phyloP scores from a whole-genome alignment of 2,888 invertebrate genomes.

The Acrobasis repandana region DNA sequence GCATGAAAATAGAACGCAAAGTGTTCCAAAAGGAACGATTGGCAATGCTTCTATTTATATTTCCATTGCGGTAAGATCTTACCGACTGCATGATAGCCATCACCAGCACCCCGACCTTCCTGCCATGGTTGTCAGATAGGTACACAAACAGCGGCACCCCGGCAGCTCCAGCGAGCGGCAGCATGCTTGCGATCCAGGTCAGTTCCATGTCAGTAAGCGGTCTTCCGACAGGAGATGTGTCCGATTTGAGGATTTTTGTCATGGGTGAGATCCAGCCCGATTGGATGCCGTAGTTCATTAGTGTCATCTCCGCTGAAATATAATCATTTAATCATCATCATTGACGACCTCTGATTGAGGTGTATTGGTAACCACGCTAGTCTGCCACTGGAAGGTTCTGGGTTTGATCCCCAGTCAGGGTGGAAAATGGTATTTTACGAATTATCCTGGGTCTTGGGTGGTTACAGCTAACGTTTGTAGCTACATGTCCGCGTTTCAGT shows the following conservation, averaged over 20 bases:
- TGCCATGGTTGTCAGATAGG: constrained; percentile 63
- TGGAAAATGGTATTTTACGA: too few relatives aligned
- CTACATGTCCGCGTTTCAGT: too few relatives aligned
- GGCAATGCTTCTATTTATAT: too few relatives aligned
- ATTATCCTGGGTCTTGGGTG: too few relatives aligned
- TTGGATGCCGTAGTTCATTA: constrained; percentile 67
- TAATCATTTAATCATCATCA: constrained; percentile 42
- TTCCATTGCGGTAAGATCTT: too few relatives aligned
- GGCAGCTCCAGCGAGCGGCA: constrained; percentile 55
- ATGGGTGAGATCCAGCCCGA: constrained; percentile 75
- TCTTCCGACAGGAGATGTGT: constrained; percentile 52
- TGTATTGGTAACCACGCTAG: too few relatives aligned
- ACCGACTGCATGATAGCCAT: constrained; percentile 72
- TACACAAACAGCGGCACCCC: constrained; percentile 66
- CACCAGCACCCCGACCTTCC: constrained; percentile 65
- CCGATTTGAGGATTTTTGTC: constrained; percentile 58
- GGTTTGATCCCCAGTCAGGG: too few relatives aligned
- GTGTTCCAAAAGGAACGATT: too few relatives aligned
- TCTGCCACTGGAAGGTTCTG: too few relatives aligned
- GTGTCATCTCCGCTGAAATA: constrained; percentile 59
- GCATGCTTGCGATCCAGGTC: constrained; percentile 70
- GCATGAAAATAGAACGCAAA: too few relatives aligned
- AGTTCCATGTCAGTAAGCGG: constrained; percentile 61
- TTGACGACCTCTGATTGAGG: constrained; percentile 46
- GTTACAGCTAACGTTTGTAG: too few relatives aligned